phyloP scores from a whole-genome alignment of 2,113 vertebrate species.

The Pluvianellus socialis region DNA sequence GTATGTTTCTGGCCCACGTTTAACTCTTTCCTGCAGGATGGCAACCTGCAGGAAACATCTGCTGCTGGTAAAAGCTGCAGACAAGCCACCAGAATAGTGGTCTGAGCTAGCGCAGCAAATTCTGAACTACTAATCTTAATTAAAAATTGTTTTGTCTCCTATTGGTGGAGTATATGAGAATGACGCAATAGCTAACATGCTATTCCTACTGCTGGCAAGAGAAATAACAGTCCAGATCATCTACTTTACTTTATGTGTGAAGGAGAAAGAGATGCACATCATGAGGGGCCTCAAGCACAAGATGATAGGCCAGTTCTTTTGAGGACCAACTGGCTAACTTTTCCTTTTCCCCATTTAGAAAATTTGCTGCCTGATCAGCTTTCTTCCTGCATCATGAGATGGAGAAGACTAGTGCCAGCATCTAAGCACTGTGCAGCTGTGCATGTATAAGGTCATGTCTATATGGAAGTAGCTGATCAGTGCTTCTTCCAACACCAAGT shows the following conservation, averaged over 20 bases:
- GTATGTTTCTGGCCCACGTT: background rate
- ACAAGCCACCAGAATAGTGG: background rate
- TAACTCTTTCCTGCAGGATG: background rate
- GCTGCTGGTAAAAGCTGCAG: background rate
- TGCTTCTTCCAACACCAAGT: background rate
- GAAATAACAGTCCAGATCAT: background rate
- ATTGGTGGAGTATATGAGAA: background rate
- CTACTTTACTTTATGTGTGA: background rate
- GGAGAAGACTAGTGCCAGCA: accelerated
- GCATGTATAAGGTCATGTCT: background rate
- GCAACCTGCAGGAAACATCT: background rate
- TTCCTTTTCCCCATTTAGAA: background rate
- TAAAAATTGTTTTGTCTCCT: background rate
- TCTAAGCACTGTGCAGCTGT: background rate
- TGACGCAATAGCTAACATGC: background rate
- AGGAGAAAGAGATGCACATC: background rate
- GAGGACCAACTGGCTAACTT: background rate
- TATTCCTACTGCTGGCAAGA: background rate
- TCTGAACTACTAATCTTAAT: background rate
- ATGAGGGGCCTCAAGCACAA: background rate
- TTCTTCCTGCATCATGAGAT: background rate
- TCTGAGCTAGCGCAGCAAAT: background rate
- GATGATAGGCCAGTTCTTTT: background rate
- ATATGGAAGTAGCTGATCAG: background rate
- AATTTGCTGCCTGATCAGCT: background rate